Base-by-base conservation (phyloP, 2,888 invertebrate genomes). In the Eristalis tenax region DNA sequence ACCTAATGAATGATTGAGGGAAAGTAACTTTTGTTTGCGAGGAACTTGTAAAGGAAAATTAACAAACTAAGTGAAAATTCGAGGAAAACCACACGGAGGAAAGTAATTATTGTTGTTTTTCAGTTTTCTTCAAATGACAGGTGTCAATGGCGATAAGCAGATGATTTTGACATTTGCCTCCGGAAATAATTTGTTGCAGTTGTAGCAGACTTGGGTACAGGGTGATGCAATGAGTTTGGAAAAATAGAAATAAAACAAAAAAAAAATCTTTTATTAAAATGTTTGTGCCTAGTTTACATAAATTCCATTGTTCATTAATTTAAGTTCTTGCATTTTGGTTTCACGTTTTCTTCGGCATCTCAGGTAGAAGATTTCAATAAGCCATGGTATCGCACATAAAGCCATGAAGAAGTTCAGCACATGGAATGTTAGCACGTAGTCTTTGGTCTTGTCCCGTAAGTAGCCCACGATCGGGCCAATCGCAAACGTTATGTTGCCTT, bases 381-480 rank as follows among this genome's bases (percentile, higher is more conserved):
- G 93, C 96, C 96, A 97, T 0, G 96, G 94, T 38, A 96, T 93
- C 8, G 95, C 94, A 90, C 96, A 96, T 4, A 95, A 90, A 50
- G 95, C 92, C 92, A 95, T 95, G 85, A 96, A 95, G 40, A 94
- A 93, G 86, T 96, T 95, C 90, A 96, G 94, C 2, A 95, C 94
- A 77, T 96, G 94, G 91, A 96, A 96, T 80, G 95, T 95, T 89
- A 95, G 93, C 10, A 94, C 92, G 90, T 96, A 96, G 90, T 95
- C 95, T 15, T 95, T 94, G 0, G 96, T 96, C 59, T 94, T 92
- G 90, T 94, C 94, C 88, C 94, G 94, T 56, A 95, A 92, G 71
- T 94, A 92, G 94, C 96, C 96, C 89, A 96, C 95, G 78, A 96
- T 91, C 1, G 96, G 95, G 68, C 96, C 96, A 76, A 96, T 94